phyloP scores from a whole-genome alignment of 2,888 invertebrate species.

The Macaria notata region DNA sequence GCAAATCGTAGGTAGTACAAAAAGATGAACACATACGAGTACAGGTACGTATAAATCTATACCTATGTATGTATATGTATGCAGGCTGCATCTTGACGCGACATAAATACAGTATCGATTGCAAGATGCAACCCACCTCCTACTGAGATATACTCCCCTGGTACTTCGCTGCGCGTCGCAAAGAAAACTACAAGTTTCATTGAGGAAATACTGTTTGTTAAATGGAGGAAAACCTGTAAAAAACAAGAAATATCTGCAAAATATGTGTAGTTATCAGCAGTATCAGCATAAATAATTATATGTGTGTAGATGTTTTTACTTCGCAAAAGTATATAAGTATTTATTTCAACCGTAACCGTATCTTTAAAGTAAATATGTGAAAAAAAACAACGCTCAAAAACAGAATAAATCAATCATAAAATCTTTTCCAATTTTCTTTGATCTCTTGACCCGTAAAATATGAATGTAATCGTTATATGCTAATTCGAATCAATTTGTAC shows the following conservation, averaged over 20 bases:
- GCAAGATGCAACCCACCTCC: slow-evolving; percentile 60
- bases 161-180: slow-evolving; percentile 19
- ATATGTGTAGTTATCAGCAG: too few relatives aligned
- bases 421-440: not conserved
- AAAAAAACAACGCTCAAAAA: too few relatives aligned
- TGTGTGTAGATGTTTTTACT: too few relatives aligned
- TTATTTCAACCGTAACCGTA: too few relatives aligned
- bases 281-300: too few relatives aligned
- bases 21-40: slow-evolving; percentile 50
- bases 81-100: slow-evolving; percentile 20
- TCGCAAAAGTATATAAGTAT: too few relatives aligned
- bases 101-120: slow-evolving; percentile 70
- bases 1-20: slow-evolving; percentile 37
- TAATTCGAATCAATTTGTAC: not conserved
- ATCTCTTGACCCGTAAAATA: not conserved
- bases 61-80: not conserved
- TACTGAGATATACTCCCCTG: slow-evolving; percentile 49
- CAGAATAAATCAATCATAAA: too few relatives aligned
- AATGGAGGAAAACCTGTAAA: too few relatives aligned
- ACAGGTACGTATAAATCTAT: slow-evolving; percentile 9
- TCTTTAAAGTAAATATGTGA: too few relatives aligned
- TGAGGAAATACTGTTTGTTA: too few relatives aligned
- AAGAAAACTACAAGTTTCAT: not conserved
- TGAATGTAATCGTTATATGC: not conserved
- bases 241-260: too few relatives aligned